Evolutionary conservation across 35 echinoderm and acorn worm genomes (phyloP).

Genomic region (Acanthaster planci): DNA sequence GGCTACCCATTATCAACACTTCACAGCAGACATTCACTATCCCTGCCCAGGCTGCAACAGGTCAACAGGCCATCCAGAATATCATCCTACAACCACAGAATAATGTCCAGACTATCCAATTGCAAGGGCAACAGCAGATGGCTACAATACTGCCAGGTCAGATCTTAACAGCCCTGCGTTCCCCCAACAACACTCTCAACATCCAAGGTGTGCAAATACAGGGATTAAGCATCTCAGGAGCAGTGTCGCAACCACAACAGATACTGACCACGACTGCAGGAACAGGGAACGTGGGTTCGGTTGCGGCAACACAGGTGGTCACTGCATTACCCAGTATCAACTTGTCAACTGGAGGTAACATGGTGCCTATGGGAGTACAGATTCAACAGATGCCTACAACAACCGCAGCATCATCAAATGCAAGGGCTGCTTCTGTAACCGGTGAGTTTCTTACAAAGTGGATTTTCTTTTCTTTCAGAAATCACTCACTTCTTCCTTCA

Average conservation of each 20-base stretch:
- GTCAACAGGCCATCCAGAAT: slow-evolving; percentile 36
- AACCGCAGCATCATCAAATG: not conserved
- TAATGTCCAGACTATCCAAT: slow-evolving; percentile 57
- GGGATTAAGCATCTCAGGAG: slow-evolving; percentile 39
- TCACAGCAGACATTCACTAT: slow-evolving; percentile 31
- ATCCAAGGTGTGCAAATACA: slow-evolving; percentile 46
- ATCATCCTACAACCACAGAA: slow-evolving; percentile 55
- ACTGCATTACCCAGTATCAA: slow-evolving; percentile 42
- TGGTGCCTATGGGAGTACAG: slow-evolving; percentile 37
- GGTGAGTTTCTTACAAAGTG: slow-evolving; percentile 29
- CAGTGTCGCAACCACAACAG: slow-evolving; percentile 39
- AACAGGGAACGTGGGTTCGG: slow-evolving; percentile 14
- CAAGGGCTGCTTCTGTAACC: not conserved
- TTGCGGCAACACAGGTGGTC: not conserved
- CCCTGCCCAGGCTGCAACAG: slow-evolving; percentile 28
- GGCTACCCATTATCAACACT: not conserved
- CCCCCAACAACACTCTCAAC: slow-evolving; percentile 47
- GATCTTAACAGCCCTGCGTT: slow-evolving; percentile 3
- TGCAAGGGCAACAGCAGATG: slow-evolving; percentile 53
- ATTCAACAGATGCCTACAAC: slow-evolving; percentile 26
- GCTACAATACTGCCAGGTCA: slow-evolving; percentile 45
- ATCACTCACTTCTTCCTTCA: too few species aligned
- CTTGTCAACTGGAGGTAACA: slow-evolving; percentile 15
- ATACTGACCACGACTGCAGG: slow-evolving; percentile 30
- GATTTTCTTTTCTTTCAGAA: too few species aligned